Percentiles rank a stretch among this genome's conserved stretches.
Conservation (phyloP, 1,140 invertebrate species). For the Achroia grisella region DNA sequence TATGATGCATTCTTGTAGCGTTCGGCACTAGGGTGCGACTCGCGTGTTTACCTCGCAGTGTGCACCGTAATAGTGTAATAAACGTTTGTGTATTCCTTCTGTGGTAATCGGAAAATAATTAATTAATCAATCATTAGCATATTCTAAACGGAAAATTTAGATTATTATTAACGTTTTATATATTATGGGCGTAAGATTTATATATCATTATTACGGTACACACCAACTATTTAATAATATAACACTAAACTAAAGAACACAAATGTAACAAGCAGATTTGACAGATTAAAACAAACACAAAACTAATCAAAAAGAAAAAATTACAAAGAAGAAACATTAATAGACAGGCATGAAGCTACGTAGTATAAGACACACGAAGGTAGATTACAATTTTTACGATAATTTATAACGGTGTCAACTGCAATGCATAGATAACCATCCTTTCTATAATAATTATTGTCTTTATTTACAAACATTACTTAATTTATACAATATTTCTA, state of each 20-base stretch:
- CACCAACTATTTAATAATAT: slow-evolving; percentile 24
- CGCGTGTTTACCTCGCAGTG: slow-evolving; percentile 21
- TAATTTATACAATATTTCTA: too few relatives aligned
- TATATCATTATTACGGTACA: too few relatives aligned
- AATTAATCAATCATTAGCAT: too few relatives aligned
- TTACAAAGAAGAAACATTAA: slow-evolving; percentile 12
- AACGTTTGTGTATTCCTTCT: too few relatives aligned
- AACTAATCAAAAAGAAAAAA: slow-evolving; percentile 12
- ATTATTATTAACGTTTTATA: too few relatives aligned
- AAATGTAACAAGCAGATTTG: slow-evolving; percentile 33
- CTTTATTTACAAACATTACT: too few relatives aligned
- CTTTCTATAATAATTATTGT: too few relatives aligned
- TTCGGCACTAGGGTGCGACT: slow-evolving; percentile 37
- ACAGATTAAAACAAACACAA: not conserved
- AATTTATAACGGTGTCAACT: too few relatives aligned
- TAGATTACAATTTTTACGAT: not conserved
- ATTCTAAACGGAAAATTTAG: too few relatives aligned
- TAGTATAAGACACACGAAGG: slow-evolving; percentile 12
- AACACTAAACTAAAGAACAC: slow-evolving; percentile 50
- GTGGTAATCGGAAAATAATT: too few relatives aligned
- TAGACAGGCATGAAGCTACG: slow-evolving; percentile 19
- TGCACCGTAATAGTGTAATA: not conserved
- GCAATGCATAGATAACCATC: too few relatives aligned
- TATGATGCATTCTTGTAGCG: slow-evolving; percentile 74
- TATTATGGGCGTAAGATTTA: too few relatives aligned